Conservation (phyloP, 2,888 invertebrate genomes). For the Ectobius pallidus region DNA sequence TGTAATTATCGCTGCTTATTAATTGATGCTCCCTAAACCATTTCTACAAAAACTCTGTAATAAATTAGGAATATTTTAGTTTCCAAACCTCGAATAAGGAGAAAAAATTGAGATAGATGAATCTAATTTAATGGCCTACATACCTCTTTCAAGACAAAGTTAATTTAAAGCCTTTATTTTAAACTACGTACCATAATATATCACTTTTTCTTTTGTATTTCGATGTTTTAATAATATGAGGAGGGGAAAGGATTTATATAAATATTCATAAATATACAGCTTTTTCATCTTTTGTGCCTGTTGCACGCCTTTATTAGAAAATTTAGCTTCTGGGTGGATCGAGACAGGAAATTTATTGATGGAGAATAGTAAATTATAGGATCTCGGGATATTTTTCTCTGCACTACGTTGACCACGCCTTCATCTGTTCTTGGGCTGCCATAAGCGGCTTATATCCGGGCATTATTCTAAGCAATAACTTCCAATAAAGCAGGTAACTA, state of each 20-base stretch:
- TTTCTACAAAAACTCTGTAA: not conserved
- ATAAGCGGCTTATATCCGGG: not conserved
- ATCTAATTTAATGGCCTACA: constrained; percentile 9
- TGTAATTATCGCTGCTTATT: constrained; percentile 23
- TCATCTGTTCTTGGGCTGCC: not conserved
- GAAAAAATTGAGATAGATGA: constrained; percentile 1
- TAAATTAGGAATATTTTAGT: constrained; percentile 27
- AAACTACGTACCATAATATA: not conserved
- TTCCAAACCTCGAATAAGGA: not conserved
- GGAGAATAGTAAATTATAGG: constrained; percentile 17
- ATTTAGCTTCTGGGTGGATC: constrained; percentile 22
- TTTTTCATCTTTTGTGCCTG: constrained; percentile 8
- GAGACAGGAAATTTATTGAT: constrained; percentile 17
- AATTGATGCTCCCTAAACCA: constrained; percentile 8
- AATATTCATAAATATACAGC: constrained; percentile 20
- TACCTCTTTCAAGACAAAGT: constrained; percentile 9
- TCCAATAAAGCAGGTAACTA: not conserved
- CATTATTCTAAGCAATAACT: not conserved
- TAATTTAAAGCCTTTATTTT: constrained; percentile 16
- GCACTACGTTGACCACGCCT: constrained; percentile 1
- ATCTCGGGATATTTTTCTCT: constrained; percentile 14
- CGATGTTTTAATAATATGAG: constrained; percentile 21
- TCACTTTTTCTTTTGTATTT: constrained; percentile 27
- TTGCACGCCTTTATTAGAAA: not conserved
- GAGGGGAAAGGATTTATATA: constrained; percentile 6